These are phyloP conservation scores for Strigamia crassipes DNA, from an alignment of 2,888 invertebrate species.

Conservation along the genomic window DNA sequence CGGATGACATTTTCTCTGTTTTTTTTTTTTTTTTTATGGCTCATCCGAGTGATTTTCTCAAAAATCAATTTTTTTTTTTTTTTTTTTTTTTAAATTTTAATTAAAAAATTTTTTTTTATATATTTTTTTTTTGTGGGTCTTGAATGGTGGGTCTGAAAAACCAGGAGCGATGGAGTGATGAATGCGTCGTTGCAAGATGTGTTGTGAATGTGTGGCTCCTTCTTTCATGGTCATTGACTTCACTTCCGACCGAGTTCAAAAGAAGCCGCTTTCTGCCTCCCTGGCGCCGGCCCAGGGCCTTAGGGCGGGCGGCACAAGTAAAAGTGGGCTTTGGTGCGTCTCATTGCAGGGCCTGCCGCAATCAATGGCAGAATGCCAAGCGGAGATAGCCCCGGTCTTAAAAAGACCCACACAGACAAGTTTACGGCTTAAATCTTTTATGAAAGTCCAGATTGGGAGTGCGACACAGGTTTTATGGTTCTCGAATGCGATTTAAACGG, in stretches of 20 bases:
- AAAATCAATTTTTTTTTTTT: too few relatives aligned
- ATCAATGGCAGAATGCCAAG: background rate
- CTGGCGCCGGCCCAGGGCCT: slow-evolving; percentile 10
- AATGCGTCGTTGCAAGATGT: background rate
- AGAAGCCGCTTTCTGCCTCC: background rate
- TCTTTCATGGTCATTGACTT: slow-evolving; percentile 10
- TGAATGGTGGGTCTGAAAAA: background rate
- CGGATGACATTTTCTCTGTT: too few relatives aligned
- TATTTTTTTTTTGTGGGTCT: background rate
- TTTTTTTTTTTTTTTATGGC: too few relatives aligned
- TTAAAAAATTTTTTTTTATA: background rate
- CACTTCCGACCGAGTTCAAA: background rate
- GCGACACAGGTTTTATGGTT: background rate
- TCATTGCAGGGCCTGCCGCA: background rate
- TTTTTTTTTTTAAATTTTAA: too few relatives aligned
- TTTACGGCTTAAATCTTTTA: background rate
- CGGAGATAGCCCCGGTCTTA: background rate
- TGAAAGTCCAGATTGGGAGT: background rate
- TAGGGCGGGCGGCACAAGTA: background rate
- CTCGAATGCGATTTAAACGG: background rate
- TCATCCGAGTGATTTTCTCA: too few relatives aligned
- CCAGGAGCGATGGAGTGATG: background rate
- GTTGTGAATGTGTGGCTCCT: slow-evolving; percentile 1
- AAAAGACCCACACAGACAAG: background rate
- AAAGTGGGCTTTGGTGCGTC: slow-evolving; percentile 10